Evolutionary conservation across 2,888 invertebrate species (phyloP), one percentile per base, ranked within the genome.

Genomic region (Mellilla xanthometata): DNA sequence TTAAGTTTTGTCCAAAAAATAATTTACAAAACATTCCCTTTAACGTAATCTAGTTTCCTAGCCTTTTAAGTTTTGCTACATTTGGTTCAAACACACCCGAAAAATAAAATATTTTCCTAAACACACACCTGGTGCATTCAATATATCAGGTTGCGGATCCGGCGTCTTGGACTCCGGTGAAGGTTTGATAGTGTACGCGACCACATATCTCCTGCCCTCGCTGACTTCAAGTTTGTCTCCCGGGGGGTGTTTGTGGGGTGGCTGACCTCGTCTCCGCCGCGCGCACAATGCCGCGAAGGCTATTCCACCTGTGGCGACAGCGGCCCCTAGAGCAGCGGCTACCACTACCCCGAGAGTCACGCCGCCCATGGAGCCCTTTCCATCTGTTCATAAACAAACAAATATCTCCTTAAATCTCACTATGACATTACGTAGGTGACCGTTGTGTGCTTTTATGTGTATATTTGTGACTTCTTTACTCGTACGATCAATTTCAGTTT

Each of bases 161-260:
- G 92, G 91, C n/a, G 92, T 92, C 56, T 90, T 90, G 2, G 73
- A 59, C 15, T 89, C 89, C 1, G 83, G 82, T 0, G 92, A 91
- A 8, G 94, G 93, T 72, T 96, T 96, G 54, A 96, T 91, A 7
- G 96, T 96, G 62, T 96, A 96, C 7, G 96, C 95, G 11, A 96
- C 96, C 27, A 96, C 96, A 68, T 96, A 95, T 57, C 95, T 91
- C 62, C 95, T 93, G 60, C 96, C 95, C 0, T 95, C 95, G 55
- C 95, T 95, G 27, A 62, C 92, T 90, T 67, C 95, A 92, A 65
- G 93, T 85, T 88, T 87, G 39, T 89, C 88, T 7, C 89, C 80
- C 12, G 86, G 83, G 1, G 89, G 87, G 50, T 88, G 83, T 44
- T 88, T 87, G 62, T 87, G 77, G 0, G 81, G 81, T 0, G 81